phyloP scores from a whole-genome alignment of 1,140 invertebrate species.

The Drosophila bifasciata region DNA sequence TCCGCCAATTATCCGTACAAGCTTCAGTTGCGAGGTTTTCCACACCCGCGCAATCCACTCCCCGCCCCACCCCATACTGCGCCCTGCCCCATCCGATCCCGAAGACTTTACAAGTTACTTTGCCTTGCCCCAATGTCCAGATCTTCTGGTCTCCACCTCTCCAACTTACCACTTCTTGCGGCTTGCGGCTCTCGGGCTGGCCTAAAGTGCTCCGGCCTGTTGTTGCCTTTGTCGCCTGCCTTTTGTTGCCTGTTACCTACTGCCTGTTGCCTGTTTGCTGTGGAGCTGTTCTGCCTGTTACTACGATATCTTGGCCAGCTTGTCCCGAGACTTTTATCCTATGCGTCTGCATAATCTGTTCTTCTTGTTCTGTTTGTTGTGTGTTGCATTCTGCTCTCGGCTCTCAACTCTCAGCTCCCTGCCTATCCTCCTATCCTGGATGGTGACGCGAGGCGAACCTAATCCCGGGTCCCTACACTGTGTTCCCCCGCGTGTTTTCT shows the following conservation, averaged over 20 bases:
- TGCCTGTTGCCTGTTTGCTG: constrained; percentile 9
- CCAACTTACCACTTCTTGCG: neutral
- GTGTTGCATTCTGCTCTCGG: constrained; percentile 7
- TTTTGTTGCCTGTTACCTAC: constrained; percentile 2
- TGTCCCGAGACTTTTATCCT: constrained; percentile 75
- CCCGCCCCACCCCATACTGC: too few species aligned
- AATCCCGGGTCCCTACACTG: too few species aligned
- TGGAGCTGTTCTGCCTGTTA: constrained; percentile 8
- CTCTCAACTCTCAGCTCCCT: neutral
- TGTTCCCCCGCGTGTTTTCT: constrained; percentile 39
- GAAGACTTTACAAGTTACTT: constrained; percentile 78
- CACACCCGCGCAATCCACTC: constrained; percentile 42
- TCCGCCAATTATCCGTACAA: constrained; percentile 80
- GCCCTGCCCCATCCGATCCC: constrained; percentile 38
- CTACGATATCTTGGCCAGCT: constrained; percentile 65
- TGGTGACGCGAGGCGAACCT: neutral
- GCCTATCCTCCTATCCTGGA: constrained; percentile 17
- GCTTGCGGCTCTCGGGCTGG: too few species aligned
- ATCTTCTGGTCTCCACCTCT: constrained; percentile 11
- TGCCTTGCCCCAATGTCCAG: constrained; percentile 65
- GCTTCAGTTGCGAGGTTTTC: constrained; percentile 63
- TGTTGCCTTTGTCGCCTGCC: constrained; percentile 61
- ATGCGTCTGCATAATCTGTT: constrained; percentile 64
- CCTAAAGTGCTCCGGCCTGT: constrained; percentile 58
- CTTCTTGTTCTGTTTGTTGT: constrained; percentile 29